phyloP scores from a whole-genome alignment of 2,888 invertebrate species.

The Pristionchus japonicus region DNA sequence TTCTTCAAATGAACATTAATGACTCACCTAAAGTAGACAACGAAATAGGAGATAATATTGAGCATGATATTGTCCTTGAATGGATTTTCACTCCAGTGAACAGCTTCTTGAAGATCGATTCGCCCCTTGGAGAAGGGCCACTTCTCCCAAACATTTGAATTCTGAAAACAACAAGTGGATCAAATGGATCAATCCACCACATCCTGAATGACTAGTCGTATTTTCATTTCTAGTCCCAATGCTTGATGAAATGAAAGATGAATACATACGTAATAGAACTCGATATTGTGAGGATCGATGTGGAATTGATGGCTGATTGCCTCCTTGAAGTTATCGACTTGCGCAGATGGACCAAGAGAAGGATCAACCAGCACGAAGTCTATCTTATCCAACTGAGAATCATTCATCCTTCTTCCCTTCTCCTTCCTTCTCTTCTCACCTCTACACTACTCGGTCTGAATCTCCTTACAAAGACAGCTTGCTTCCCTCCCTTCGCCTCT shows the following conservation, averaged over 20 bases:
- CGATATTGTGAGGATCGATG: neutral
- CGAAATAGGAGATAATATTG: neutral
- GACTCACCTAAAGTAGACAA: constrained; percentile 35
- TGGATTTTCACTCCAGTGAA: neutral
- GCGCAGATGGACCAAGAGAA: neutral
- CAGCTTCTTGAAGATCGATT: constrained; percentile 25
- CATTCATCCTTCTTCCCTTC: constrained; percentile 48
- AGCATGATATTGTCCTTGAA: neutral
- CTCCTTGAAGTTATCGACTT: neutral
- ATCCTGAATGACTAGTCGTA: too few relatives aligned
- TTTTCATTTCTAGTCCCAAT: neutral
- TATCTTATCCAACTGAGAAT: neutral
- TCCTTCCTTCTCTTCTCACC: neutral
- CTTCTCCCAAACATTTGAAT: constrained; percentile 40
- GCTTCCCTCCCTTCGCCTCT: neutral
- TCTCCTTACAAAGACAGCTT: constrained; percentile 41
- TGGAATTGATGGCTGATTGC: constrained; percentile 7
- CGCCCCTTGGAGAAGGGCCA: constrained; percentile 28
- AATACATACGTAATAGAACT: neutral
- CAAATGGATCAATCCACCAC: too few relatives aligned
- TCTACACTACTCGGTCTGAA: constrained; percentile 53
- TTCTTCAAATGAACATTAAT: too few relatives aligned
- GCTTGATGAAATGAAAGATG: neutral
- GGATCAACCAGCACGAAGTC: constrained; percentile 37
- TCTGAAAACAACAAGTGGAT: neutral